These are phyloP conservation scores for Thoracochromis brauschi DNA, from an alignment of 2,113 vertebrate genomes.

Conservation along the genomic window DNA sequence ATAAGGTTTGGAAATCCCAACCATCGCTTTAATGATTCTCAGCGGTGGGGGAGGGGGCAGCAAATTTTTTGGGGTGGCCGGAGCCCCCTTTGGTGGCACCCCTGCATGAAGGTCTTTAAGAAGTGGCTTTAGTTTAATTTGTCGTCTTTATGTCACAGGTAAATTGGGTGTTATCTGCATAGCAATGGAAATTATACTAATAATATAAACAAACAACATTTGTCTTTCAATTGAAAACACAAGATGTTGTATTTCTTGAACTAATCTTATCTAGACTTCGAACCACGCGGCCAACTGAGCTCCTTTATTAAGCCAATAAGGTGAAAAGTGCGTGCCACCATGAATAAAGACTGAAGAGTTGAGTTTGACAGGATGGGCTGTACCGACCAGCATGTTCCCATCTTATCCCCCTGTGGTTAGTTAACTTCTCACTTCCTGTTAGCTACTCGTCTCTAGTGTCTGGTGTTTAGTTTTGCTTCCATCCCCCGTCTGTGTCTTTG, in stretches of 20 bases:
- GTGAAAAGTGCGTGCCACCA: no score
- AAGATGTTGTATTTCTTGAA: background rate
- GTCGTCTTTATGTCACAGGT: accelerated
- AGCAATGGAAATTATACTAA: background rate
- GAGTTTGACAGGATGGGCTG: background rate
- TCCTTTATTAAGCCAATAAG: background rate
- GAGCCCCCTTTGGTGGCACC: background rate
- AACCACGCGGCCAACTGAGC: background rate
- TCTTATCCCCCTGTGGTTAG: accelerated
- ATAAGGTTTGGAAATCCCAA: background rate
- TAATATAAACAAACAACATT: background rate
- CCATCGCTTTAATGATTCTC: background rate
- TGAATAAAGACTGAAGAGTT: background rate
- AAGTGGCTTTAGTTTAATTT: background rate
- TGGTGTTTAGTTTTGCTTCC: background rate
- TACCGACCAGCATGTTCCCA: background rate
- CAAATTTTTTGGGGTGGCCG: accelerated
- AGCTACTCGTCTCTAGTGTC: background rate
- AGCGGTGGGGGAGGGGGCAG: accelerated
- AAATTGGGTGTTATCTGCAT: background rate
- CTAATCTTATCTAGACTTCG: background rate
- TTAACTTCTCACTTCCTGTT: background rate
- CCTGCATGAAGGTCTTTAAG: background rate
- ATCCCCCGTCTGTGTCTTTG: background rate
- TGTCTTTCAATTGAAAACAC: background rate